Percentiles rank a stretch among this genome's conserved stretches.
phyloP scores from a whole-genome alignment of 1,140 invertebrate genomes.

The Pseudomyrmex sp. region DNA sequence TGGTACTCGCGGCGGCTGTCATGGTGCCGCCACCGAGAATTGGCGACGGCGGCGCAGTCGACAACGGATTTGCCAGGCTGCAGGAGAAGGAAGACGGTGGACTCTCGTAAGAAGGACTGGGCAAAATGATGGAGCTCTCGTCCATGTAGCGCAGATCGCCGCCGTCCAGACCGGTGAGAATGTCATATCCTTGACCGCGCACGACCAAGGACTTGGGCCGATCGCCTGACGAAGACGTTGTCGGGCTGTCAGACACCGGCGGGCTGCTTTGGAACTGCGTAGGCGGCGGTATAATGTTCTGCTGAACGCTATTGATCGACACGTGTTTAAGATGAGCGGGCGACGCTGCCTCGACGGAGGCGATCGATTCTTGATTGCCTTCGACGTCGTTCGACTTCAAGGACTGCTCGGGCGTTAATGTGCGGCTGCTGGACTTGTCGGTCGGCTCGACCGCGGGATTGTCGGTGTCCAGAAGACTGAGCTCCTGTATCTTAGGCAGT shows the following conservation, averaged over 20 bases:
- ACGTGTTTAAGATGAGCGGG: constrained; percentile 73
- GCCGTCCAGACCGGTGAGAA: constrained; percentile 91
- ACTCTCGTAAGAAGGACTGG: constrained; percentile 91
- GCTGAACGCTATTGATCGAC: constrained; percentile 60
- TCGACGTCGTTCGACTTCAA: constrained; percentile 71
- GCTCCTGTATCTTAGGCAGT: constrained; percentile 89
- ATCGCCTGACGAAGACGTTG: constrained; percentile 86
- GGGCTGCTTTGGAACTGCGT: constrained; percentile 90
- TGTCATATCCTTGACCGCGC: constrained; percentile 88
- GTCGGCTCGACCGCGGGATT: constrained; percentile 81
- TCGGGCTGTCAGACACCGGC: constrained; percentile 85
- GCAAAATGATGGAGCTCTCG: constrained; percentile 93
- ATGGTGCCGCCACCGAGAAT: constrained; percentile 78
- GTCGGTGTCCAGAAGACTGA: constrained; percentile 87
- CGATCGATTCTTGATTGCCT: constrained; percentile 56
- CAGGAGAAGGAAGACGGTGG: constrained; percentile 89
- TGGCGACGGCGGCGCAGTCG: constrained; percentile 87
- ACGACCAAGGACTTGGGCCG: constrained; percentile 86
- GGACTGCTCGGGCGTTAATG: constrained; percentile 82
- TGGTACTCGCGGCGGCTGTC: constrained; percentile 84
- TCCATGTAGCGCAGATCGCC: constrained; percentile 95
- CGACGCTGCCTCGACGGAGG: constrained; percentile 80
- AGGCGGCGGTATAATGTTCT: constrained; percentile 90
- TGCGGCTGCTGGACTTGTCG: constrained; percentile 82
- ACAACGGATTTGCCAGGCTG: constrained; percentile 82